Conservation (phyloP, 2,797 vertebrate genomes). For the Sebastes trivittatus region DNA sequence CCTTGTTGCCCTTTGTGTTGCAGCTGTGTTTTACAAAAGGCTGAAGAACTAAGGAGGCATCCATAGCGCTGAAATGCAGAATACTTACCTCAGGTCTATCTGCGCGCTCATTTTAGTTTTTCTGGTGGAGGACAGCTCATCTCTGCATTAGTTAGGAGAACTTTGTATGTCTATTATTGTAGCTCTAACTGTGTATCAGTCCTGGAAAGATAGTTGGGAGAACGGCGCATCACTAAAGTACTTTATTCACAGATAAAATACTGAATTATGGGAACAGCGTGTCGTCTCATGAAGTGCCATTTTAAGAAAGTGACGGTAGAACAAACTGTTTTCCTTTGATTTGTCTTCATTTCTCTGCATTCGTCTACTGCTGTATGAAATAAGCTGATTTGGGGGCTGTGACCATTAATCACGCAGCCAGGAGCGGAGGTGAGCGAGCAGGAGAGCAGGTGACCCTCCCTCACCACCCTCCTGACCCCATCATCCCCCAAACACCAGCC, state of each 20-base stretch:
- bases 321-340: neutral
- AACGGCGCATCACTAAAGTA: too few relatives aligned
- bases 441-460: too few relatives aligned
- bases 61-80: neutral
- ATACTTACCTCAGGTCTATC: neutral
- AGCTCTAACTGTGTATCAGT: constrained; percentile 22
- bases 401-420: too few relatives aligned
- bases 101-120: constrained; percentile 10
- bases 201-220: neutral
- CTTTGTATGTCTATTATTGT: constrained; percentile 7
- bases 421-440: too few relatives aligned
- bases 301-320: neutral
- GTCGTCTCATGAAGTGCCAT: neutral
- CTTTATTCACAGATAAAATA: neutral
- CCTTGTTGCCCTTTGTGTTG: constrained; percentile 58
- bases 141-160: constrained; percentile 8
- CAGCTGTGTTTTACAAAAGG: constrained; percentile 76
- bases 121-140: constrained; percentile 52
- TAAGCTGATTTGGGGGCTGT: neutral
- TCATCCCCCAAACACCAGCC: too few relatives aligned
- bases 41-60: constrained; percentile 56
- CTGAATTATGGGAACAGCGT: neutral
- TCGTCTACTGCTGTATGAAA: neutral
- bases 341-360: neutral
- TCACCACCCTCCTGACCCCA: too few relatives aligned